Conservation (phyloP, 2,888 invertebrate species). For the Dasypogon diadema region DNA sequence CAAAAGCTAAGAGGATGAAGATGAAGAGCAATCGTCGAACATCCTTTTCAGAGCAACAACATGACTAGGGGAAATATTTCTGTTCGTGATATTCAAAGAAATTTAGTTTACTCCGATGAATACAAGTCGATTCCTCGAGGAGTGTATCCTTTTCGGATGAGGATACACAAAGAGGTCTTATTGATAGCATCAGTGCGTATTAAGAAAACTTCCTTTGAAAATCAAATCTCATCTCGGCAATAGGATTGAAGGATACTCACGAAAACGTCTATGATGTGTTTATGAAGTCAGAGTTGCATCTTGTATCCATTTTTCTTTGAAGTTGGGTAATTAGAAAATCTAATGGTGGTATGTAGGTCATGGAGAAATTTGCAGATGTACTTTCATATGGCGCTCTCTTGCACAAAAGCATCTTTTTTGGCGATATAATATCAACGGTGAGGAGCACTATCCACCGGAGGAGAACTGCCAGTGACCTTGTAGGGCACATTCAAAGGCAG, state of each 20-base stretch:
- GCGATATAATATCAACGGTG: not conserved
- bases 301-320: not conserved
- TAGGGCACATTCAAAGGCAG: not conserved
- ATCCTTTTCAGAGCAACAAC: conserved; percentile 16
- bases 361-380: not conserved
- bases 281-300: not conserved
- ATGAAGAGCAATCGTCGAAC: conserved; percentile 12
- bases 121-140: not conserved
- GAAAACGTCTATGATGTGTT: not conserved
- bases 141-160: conserved; percentile 18
- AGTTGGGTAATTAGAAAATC: conserved; percentile 3
- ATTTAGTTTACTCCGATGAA: conserved; percentile 17
- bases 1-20: conserved; percentile 12
- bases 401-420: not conserved
- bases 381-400: not conserved
- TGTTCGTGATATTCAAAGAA: conserved; percentile 33
- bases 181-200: conserved; percentile 12
- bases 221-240: not conserved
- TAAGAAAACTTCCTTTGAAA: conserved; percentile 24
- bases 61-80: conserved; percentile 2
- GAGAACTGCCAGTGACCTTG: not conserved
- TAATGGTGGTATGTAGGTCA: not conserved
- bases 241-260: not conserved
- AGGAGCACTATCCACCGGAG: not conserved
- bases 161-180: conserved; percentile 9